Percentiles rank a stretch among this genome's conserved stretches.
These are phyloP conservation scores for Pitangus sulphuratus DNA, from an alignment of 2,797 vertebrate genomes.

Conservation along the genomic window DNA sequence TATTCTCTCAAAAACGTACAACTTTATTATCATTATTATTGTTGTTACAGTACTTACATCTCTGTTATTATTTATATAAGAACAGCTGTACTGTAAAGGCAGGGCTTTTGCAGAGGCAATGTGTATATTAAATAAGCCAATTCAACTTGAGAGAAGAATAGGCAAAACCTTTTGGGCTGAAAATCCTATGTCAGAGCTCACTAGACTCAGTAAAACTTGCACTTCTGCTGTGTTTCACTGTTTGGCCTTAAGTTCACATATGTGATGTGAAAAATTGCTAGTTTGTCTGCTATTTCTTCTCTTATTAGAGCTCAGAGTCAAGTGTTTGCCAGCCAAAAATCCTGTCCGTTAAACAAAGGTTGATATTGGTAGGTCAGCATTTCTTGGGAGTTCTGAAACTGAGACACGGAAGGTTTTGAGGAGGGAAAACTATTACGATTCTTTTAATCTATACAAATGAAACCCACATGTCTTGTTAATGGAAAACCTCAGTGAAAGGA, in stretches of 20 bases:
- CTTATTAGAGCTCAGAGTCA: background rate
- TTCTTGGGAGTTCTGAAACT: background rate
- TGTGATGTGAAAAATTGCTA: background rate
- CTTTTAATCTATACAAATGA: conserved; percentile 49
- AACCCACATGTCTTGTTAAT: conserved; percentile 25
- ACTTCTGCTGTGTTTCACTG: background rate
- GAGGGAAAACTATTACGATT: background rate
- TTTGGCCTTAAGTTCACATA: background rate
- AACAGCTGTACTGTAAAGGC: background rate
- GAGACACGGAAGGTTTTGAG: background rate
- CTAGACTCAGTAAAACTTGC: background rate
- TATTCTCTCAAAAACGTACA: background rate
- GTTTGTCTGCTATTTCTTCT: background rate
- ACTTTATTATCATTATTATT: background rate
- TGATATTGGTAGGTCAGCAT: conserved; percentile 1
- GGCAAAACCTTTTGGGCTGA: background rate
- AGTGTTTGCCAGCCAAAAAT: background rate
- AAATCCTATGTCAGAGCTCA: background rate
- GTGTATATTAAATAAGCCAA: background rate
- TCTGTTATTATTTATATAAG: background rate
- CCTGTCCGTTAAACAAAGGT: background rate
- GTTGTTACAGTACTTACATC: background rate
- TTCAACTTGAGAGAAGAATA: background rate
- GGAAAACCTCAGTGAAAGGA: conserved; percentile 37
- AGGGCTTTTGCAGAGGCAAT: background rate